These are phyloP conservation scores for Ictalurus punctatus DNA, from an alignment of 2,113 vertebrate genomes.

Conservation along the genomic window DNA sequence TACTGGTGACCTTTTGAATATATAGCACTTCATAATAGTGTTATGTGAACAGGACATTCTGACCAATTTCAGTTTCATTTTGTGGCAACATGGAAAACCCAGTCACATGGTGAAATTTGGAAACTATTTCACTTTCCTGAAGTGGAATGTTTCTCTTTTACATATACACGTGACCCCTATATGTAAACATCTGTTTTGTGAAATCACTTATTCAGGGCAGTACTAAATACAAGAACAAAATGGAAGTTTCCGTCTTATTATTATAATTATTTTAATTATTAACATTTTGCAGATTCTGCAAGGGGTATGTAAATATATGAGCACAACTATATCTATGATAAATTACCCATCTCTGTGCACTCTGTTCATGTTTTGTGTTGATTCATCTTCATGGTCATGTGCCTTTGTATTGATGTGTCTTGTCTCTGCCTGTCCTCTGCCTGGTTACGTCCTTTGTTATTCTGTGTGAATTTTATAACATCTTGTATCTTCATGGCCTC, in stretches of 20 bases:
- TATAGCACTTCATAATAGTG: background rate
- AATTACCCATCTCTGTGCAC: background rate
- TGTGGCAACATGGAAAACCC: background rate
- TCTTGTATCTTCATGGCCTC: background rate
- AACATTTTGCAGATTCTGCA: too few relatives aligned
- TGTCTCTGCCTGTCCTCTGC: background rate
- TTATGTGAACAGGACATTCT: background rate
- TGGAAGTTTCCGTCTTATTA: too few relatives aligned
- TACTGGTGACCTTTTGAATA: background rate
- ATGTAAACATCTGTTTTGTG: too few relatives aligned
- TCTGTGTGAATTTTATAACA: background rate
- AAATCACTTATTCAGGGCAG: too few relatives aligned
- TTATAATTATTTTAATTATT: too few relatives aligned
- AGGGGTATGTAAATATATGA: too few relatives aligned
- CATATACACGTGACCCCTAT: too few relatives aligned
- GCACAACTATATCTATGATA: background rate
- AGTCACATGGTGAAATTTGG: background rate
- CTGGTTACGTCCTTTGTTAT: background rate
- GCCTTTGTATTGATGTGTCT: background rate
- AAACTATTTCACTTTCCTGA: background rate
- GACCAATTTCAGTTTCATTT: background rate
- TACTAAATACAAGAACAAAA: too few relatives aligned
- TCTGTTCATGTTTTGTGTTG: background rate
- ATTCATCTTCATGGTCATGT: background rate
- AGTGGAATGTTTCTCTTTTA: background rate